phyloP scores from a whole-genome alignment of 2,797 vertebrate genomes.

The Enteromius mattozi region DNA sequence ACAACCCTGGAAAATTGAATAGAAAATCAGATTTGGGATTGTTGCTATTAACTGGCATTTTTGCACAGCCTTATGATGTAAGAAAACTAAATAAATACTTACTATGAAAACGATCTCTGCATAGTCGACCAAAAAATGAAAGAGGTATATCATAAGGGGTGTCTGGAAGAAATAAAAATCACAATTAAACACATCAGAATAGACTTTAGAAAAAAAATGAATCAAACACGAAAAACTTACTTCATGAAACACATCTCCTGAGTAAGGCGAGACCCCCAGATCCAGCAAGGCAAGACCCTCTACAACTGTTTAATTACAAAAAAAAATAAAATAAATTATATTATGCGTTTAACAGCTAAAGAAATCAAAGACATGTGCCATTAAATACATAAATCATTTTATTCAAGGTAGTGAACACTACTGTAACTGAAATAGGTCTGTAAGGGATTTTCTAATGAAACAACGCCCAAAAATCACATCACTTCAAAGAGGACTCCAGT shows the following conservation, averaged over 20 bases:
- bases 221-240: conserved; percentile 73
- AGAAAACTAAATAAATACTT: conserved; percentile 67
- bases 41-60: background rate
- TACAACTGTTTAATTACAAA: conserved; percentile 81
- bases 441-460: background rate
- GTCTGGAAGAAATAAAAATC: conserved; percentile 78
- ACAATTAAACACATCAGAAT: background rate
- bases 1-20: background rate
- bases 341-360: background rate
- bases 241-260: conserved; percentile 97
- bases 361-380: background rate
- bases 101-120: conserved; percentile 97
- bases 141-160: conserved; percentile 95
- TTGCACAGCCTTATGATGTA: background rate
- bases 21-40: background rate
- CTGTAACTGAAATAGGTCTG: background rate
- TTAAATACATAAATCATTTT: background rate
- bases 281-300: conserved; percentile 95
- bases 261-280: conserved; percentile 93
- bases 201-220: background rate
- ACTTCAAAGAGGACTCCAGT: background rate
- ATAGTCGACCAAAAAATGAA: conserved; percentile 96
- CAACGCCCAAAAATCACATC: background rate
- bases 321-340: background rate
- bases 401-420: background rate